phyloP scores from a whole-genome alignment of 2,888 invertebrate genomes.

The Rhabditoides inermis region DNA sequence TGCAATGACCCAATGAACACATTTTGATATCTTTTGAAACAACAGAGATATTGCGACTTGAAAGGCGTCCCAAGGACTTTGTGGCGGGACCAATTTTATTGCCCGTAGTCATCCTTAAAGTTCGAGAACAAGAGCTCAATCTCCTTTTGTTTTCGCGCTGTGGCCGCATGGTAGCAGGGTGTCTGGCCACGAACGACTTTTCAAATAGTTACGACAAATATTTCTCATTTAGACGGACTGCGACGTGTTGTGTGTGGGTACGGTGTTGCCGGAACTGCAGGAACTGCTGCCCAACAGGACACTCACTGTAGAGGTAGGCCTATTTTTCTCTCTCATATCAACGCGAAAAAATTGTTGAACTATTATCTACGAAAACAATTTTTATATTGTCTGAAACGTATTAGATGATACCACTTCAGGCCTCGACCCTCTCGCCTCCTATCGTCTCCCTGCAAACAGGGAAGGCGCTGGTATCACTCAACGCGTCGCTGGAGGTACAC shows the following conservation, averaged over 20 bases:
- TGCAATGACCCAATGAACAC: no score
- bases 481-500: conserved; percentile 38
- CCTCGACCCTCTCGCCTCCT: conserved; percentile 40
- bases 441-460: conserved; percentile 35
- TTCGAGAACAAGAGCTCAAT: no score
- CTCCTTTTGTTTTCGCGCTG: no score
- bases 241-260: conserved; percentile 45
- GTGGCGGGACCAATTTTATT: no score
- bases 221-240: conserved; percentile 28
- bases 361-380: conserved; percentile 2
- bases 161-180: no score
- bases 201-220: not conserved
- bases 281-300: conserved; percentile 31
- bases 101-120: no score
- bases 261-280: conserved; percentile 39
- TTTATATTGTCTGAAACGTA: not conserved
- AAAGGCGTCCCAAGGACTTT: no score
- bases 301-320: conserved; percentile 28
- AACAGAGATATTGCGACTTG: no score
- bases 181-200: no score
- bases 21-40: no score
- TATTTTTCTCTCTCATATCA: not conserved
- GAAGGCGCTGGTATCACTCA: conserved; percentile 34
- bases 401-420: conserved; percentile 12
- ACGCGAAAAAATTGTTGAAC: not conserved